A percentile compares a stretch with the other conserved stretches of the same genome.
These are phyloP conservation scores for Tortrix viridana DNA, from an alignment of 2,888 invertebrate genomes.

Conservation along the genomic window DNA sequence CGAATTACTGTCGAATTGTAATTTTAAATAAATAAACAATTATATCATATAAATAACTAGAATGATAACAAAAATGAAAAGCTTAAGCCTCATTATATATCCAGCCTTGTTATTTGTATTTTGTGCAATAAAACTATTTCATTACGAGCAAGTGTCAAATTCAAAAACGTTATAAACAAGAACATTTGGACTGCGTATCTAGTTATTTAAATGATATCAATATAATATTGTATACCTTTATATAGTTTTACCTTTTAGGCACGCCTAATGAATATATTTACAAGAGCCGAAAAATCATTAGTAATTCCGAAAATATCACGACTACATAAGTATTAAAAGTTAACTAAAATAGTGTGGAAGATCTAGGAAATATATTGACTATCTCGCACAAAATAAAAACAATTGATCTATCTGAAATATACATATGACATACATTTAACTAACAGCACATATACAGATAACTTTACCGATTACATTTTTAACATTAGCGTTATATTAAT, in stretches of 20 bases:
- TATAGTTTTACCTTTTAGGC: background rate
- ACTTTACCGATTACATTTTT: constrained; percentile 32
- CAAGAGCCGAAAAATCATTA: constrained; percentile 1
- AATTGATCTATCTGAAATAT: constrained; percentile 34
- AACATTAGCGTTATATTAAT: constrained; percentile 29
- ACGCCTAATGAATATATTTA: background rate
- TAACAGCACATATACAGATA: constrained; percentile 52
- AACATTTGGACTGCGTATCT: background rate
- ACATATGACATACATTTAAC: constrained; percentile 34
- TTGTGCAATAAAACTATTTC: too few species aligned
- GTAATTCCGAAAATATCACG: constrained; percentile 24
- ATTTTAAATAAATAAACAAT: too few species aligned
- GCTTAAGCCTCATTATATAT: too few species aligned
- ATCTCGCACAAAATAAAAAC: constrained; percentile 32
- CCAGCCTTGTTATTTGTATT: too few species aligned
- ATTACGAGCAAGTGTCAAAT: too few species aligned
- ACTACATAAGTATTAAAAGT: constrained; percentile 19
- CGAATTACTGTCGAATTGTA: too few species aligned
- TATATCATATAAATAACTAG: too few species aligned
- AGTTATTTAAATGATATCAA: constrained; percentile 4
- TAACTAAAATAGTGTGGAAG: constrained; percentile 32
- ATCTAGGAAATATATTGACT: constrained; percentile 34
- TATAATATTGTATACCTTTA: background rate
- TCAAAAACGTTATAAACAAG: background rate
- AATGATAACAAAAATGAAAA: too few species aligned